Evolutionary conservation across 1,140 invertebrate genomes (phyloP), one percentile per base, ranked within the genome.

Genomic region (Aphis craccivora): DNA sequence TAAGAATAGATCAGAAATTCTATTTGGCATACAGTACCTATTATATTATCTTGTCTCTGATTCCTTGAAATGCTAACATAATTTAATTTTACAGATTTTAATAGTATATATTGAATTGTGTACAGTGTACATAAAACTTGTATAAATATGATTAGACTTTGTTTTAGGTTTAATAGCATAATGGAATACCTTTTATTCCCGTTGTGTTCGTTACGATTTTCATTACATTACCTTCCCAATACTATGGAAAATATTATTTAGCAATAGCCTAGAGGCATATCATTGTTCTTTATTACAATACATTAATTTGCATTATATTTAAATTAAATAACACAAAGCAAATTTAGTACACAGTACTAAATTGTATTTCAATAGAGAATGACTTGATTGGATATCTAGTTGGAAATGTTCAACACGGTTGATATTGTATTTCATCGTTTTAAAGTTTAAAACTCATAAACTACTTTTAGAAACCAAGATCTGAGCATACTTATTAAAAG

Each of bases 251-350:
- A 76, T 76, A 76, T 76, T 76, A 76, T 76, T 76, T 76, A 76
- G 60, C 60, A 76, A 76, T 35, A 76, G 60, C 60, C n/a, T 76
- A 76, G 30, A 76, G 60, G 60, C 18, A 76, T 76, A 76, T 76
- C 60, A 76, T 76, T 76, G 60, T 76, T 76, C 60, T 76, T 76
- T 76, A 76, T n/a, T n/a, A 76, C 60, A 76, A 76, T n/a, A n/a
- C 60, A 76, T 76, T 76, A 76, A 76, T 76, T 76, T n/a, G n/a
- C 60, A 67, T 76, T 76, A 76, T 76, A n/a, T 18, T 76, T 76
- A 76, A 76, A 76, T 76, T 76, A n/a, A n/a, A 76, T 76, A n/a
- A 76, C n/a, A 76, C 60, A 76, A 76, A 76, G 30, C 60, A 76
- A 76, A 67, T 67, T 67, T n/a, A 67, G 60, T n/a, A 76, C 60